These are phyloP conservation scores for Eulemur macaco DNA, from an alignment of 2,113 vertebrate species.

Conservation along the genomic window DNA sequence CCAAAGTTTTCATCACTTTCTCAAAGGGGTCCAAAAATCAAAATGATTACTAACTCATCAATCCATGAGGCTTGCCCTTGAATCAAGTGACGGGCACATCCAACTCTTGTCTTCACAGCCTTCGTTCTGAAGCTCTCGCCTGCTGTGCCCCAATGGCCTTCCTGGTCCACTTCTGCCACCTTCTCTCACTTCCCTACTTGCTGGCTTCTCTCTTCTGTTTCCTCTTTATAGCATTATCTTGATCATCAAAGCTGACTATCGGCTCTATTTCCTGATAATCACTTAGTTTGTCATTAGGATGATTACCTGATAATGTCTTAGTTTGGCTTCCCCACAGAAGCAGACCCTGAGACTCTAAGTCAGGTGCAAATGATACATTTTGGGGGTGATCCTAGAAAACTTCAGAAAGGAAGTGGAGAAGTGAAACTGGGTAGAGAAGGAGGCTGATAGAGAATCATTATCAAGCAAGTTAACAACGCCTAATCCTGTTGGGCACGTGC, in stretches of 20 bases:
- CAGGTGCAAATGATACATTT: neutral
- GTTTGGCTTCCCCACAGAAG: neutral
- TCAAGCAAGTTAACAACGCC: neutral
- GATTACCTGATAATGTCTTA: neutral
- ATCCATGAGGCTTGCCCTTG: neutral
- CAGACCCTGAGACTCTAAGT: neutral
- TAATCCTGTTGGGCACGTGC: neutral
- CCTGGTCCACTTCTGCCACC: neutral
- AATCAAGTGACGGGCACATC: neutral
- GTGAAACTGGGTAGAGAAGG: neutral
- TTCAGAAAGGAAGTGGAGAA: neutral
- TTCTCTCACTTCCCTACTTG: neutral
- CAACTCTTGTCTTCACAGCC: neutral
- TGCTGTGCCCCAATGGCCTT: neutral
- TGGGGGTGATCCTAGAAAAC: neutral
- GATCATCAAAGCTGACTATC: neutral
- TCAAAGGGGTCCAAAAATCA: conserved; percentile 23
- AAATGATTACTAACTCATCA: conserved; percentile 48
- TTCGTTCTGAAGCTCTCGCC: neutral
- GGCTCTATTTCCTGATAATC: neutral
- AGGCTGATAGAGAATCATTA: neutral
- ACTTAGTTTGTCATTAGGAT: neutral
- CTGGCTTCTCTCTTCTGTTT: neutral
- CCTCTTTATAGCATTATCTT: neutral
- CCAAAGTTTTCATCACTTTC: conserved; percentile 61